Base-by-base conservation (phyloP, 2,113 vertebrate genomes). In the Tyto alba region DNA sequence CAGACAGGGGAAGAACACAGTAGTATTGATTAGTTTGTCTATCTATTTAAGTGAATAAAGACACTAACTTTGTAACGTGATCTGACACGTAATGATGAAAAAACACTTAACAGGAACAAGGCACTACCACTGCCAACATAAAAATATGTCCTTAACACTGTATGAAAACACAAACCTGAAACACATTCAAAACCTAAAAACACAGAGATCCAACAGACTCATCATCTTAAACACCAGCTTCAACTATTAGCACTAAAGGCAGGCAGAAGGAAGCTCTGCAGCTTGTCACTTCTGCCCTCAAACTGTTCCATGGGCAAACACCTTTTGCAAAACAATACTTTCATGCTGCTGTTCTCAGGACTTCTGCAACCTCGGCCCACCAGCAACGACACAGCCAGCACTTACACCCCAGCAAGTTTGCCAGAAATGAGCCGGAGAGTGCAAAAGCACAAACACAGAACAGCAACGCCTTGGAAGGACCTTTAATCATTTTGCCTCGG, bases 341-440 rank as follows among this genome's bases (percentile, higher is more conserved):
- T n/a, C n/a, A 40, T 10, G 43, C 40, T 57, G 71, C 7, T 56
- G 26, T 38, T 68, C 45, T 69, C 45, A 48, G 53, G 59, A 52
- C 21, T 53, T 34, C 16, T 53, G 53, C 36, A 85, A 13, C 27
- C 34, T 36, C 67, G 60, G 57, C 82, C 62, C 48, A 29, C 40
- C 71, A 59, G n/a, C 71, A 63, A 4, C 0, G 0, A 20, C n/a
- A 62, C 26, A 71, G 56, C 26, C 69, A 43, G 48, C 1, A 1
- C 10, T 4, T 7, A 52, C 26, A 22, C 47, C 47, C 60, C 26
- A 11, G 30, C 66, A 52, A 32, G 15, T 8, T 3, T 17, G 30
- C 55, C 40, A 41, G 32, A 22, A 30, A 34, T 1, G 21, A 52
- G 53, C 26, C 26, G 21, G 23, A 29, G 53, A 75, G 22, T 11